Conservation (phyloP, 1,140 invertebrate species). For the Anastrepha ludens region DNA sequence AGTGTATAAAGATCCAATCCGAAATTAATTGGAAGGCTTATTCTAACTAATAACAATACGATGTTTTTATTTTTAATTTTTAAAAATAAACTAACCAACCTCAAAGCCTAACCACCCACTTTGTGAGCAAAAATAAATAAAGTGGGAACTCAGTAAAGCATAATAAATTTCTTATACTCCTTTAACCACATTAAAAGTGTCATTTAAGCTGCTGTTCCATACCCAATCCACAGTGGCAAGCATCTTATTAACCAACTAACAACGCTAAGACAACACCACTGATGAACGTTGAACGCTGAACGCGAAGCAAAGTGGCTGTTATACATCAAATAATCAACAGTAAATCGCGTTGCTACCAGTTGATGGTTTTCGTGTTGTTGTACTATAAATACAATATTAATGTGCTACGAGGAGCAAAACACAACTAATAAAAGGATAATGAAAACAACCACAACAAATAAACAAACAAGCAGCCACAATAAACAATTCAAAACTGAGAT, state of each 20-base stretch:
- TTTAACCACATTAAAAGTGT: too few relatives aligned
- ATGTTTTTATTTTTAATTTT: too few relatives aligned
- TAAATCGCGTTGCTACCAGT: not conserved
- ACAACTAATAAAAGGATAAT: conserved; percentile 50
- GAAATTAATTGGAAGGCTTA: too few relatives aligned
- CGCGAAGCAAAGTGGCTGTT: not conserved
- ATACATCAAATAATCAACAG: conserved; percentile 1
- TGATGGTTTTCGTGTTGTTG: conserved; percentile 19
- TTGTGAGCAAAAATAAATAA: not conserved
- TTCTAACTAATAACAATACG: too few relatives aligned
- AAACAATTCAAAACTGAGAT: conserved; percentile 51
- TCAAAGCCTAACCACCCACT: too few relatives aligned
- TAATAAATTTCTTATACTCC: not conserved
- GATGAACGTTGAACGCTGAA: not conserved
- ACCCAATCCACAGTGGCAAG: not conserved
- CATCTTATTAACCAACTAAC: not conserved
- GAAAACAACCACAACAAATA: conserved; percentile 50
- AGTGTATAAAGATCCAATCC: too few relatives aligned
- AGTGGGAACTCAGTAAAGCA: not conserved
- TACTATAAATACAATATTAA: conserved; percentile 24
- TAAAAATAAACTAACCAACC: too few relatives aligned
- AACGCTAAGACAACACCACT: not conserved
- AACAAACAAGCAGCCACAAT: conserved; percentile 43
- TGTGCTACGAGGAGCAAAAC: not conserved
- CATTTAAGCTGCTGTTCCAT: not conserved